Percentiles rank a stretch among this genome's conserved stretches.
Conservation (phyloP, 2,113 vertebrate species). For the Otolemur garnettii region DNA sequence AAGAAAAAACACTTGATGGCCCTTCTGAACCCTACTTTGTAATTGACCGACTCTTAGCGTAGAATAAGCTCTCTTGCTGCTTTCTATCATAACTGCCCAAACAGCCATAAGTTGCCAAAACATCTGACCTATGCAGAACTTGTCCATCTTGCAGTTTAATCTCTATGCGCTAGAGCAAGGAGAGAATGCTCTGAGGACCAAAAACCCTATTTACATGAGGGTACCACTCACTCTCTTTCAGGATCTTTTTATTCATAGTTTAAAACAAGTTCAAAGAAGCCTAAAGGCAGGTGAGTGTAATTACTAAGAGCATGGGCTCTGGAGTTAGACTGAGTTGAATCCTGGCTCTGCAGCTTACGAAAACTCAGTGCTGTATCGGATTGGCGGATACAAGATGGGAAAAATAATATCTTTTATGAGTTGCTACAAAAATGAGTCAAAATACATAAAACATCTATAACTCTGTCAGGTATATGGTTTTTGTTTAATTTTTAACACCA, state of each 20-base stretch:
- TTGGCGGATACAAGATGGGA: not conserved
- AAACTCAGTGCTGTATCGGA: not conserved
- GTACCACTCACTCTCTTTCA: not conserved
- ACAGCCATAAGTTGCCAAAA: not conserved
- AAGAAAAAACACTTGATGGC: conserved; percentile 59
- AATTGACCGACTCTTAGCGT: not conserved
- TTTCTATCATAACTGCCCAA: not conserved
- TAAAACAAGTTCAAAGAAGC: not conserved
- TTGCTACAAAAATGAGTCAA: conserved; percentile 35
- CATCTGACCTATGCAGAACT: not conserved
- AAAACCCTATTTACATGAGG: not conserved
- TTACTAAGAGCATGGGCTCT: not conserved
- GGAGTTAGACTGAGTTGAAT: not conserved
- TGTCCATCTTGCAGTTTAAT: not conserved
- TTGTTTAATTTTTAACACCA: conserved; percentile 45
- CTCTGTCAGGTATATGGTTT: not conserved
- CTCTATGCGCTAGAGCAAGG: not conserved
- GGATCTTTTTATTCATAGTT: conserved; percentile 46
- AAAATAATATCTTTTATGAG: not conserved
- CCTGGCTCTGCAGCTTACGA: not conserved
- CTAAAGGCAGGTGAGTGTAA: not conserved
- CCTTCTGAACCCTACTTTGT: conserved; percentile 50
- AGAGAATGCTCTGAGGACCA: conserved; percentile 1
- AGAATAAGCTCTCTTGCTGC: conserved; percentile 30
- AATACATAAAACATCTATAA: conserved; percentile 13